Base-by-base conservation (phyloP, 1,140 invertebrate genomes). In the Mercenaria mercenaria region DNA sequence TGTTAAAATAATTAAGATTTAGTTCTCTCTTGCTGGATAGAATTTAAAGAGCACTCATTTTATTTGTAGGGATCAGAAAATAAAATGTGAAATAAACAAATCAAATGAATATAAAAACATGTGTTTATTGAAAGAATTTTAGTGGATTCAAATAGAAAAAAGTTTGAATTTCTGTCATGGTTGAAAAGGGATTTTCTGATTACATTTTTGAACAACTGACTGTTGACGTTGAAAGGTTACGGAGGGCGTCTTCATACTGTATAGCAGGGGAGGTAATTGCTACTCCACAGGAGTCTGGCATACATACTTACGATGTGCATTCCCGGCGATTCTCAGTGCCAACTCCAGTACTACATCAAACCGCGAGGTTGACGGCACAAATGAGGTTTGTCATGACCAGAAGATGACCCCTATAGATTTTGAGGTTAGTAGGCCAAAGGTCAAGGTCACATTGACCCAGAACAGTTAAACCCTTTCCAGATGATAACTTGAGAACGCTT, bases 161-260 rank as follows among this genome's bases (percentile, higher is more conserved):
- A 8, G 34, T 37, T 2, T 69, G 67, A 34, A 11, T 10, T 39
- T 37, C 23, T 18, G 29, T 18, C 8, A 69, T 74, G 69, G 69
- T 6, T 43, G 39, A 41, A 1, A 69, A 23, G 23, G 67, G 67
- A 34, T 69, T 69, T 69, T 69, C 76, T 52, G 79, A 83, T 67
- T 83, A 83, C 32, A 29, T 83, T 67, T 83, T 83, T 32, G 26
- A 83, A 26, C 52, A 83, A 69, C 61, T 83, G 13, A 64, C 59
- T 47, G 81, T 61, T 0, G 52, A 83, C 20, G 47, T 83, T 39
- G 56, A 83, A n/a, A 41, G 23, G 61, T 43, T 83, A 20, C 59
- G 81, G 26, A 39, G 56, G 23, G 4, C 41, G n/a, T 83, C 81
- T 10, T 29, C 81, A 39, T 67, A 67, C 34, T 41, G 59, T 18